Evolutionary conservation across 1,140 invertebrate species (phyloP).

Genomic region (Euwallacea fornicatus): DNA sequence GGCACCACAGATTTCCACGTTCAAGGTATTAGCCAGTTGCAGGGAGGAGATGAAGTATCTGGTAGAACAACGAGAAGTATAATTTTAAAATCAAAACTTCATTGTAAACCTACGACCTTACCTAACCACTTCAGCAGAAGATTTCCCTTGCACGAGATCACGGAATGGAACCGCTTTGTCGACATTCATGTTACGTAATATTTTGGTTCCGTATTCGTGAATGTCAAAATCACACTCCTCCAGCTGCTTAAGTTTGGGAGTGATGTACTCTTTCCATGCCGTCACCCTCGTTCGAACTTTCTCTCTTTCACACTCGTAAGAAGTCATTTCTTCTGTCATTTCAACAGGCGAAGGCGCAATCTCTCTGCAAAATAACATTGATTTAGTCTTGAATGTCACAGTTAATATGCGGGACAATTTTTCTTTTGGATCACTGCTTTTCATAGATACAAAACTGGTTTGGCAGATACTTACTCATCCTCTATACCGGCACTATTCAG

Average conservation of each 20-base stretch:
- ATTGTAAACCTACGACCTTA: not conserved
- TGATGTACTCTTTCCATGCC: constrained; percentile 46
- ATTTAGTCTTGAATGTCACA: no score
- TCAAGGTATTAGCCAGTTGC: constrained; percentile 48
- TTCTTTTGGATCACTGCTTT: no score
- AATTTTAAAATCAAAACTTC: not conserved
- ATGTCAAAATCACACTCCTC: constrained; percentile 48
- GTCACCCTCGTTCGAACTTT: constrained; percentile 22
- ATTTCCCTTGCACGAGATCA: constrained; percentile 43
- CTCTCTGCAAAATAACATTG: no score
- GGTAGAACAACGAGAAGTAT: not conserved
- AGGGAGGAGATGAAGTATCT: constrained; percentile 48
- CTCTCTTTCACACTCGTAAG: not conserved
- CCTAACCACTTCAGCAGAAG: constrained; percentile 44
- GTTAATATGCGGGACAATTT: no score
- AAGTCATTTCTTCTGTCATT: not conserved
- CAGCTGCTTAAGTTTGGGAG: constrained; percentile 42
- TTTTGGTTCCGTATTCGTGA: constrained; percentile 47
- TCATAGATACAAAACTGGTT: no score
- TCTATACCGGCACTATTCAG: no score
- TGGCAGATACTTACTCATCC: no score
- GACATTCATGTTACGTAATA: constrained; percentile 44
- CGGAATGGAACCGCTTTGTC: constrained; percentile 39
- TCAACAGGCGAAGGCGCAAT: no score
- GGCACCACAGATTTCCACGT: constrained; percentile 45